These are phyloP conservation scores for Prorops nasuta DNA, from an alignment of 1,140 invertebrate species.

Conservation along the genomic window DNA sequence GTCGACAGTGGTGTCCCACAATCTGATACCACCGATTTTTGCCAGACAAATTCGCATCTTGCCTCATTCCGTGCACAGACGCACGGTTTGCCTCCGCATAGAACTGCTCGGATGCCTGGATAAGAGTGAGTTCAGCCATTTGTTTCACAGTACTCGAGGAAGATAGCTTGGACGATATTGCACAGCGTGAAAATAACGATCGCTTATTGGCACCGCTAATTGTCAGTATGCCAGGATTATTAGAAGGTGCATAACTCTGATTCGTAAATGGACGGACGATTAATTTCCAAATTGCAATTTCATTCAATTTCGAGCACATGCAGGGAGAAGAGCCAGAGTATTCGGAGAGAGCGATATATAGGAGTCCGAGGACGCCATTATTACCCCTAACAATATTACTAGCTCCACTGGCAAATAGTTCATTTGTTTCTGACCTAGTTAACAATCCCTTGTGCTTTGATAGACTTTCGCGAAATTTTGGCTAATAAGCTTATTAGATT, in stretches of 20 bases:
- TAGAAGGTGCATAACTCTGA: background rate
- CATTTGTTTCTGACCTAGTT: conserved; percentile 33
- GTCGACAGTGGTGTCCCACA: conserved; percentile 63
- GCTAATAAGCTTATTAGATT: too few relatives aligned
- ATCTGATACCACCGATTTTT: conserved; percentile 65
- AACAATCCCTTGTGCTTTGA: background rate
- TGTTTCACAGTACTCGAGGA: background rate
- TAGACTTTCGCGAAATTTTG: too few relatives aligned
- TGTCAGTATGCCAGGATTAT: background rate
- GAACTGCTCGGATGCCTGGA: conserved; percentile 68
- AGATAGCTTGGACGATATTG: background rate
- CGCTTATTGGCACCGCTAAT: background rate
- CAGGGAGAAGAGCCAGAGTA: background rate
- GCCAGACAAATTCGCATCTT: conserved; percentile 66
- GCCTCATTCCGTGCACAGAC: conserved; percentile 65
- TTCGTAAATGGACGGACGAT: conserved; percentile 9
- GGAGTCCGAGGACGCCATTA: too few relatives aligned
- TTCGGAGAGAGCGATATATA: background rate
- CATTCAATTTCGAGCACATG: conserved; percentile 25
- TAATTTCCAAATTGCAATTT: conserved; percentile 36
- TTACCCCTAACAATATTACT: background rate
- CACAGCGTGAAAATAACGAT: background rate
- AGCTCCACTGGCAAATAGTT: conserved; percentile 2
- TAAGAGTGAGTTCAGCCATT: conserved; percentile 53
- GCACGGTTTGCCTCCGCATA: conserved; percentile 71